Base-by-base conservation (phyloP, 2,797 vertebrate species). In the Propithecus deckenii region DNA sequence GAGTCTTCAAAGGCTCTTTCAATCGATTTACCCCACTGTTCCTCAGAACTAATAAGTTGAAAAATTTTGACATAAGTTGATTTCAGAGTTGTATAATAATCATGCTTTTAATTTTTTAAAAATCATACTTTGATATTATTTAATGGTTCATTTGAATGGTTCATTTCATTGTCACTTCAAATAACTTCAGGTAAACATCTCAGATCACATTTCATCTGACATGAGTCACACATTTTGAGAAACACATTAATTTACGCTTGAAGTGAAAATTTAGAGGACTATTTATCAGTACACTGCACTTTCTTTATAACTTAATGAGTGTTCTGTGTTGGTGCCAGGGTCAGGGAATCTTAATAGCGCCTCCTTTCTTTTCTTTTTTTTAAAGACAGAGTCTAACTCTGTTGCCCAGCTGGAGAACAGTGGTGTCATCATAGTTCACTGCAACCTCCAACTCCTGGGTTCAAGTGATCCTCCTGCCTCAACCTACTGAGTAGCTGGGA, bases 161-260 rank as follows among this genome's bases (percentile, higher is more conserved):
- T 96, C 67, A 67, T 91, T 74, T 91, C 61, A 86, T 22, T 35
- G 84, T 46, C 43, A 86, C 14, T 92, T 78, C 41, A 76, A 89
- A 92, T 89, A 35, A 92, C 20, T n/a, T 86, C 43, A 55, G 48
- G 35, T 71, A 84, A 11, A 72, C 2, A 46, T 57, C 23, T 79
- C 38, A 67, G 22, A 28, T 67, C 35, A 85, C 22, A 86, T 67
- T 67, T 67, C 46, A 78, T 43, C 61, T 78, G 65, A 89, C 3
- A 1, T 88, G 71, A 93, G 72, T 76, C 48, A 79, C 13, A 78
- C 15, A 86, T 86, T 97, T 79, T 90, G 52, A 91, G 61, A 93
- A 69, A 83, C 23, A n/a, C 46, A 84, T 86, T 72, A 86, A 35
- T 23, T 96, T 78, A 93, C 5, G 74, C 6, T 22, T 89, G 23